phyloP scores from a whole-genome alignment of 1,140 invertebrate species.

The Calliopsis andreniformis region DNA sequence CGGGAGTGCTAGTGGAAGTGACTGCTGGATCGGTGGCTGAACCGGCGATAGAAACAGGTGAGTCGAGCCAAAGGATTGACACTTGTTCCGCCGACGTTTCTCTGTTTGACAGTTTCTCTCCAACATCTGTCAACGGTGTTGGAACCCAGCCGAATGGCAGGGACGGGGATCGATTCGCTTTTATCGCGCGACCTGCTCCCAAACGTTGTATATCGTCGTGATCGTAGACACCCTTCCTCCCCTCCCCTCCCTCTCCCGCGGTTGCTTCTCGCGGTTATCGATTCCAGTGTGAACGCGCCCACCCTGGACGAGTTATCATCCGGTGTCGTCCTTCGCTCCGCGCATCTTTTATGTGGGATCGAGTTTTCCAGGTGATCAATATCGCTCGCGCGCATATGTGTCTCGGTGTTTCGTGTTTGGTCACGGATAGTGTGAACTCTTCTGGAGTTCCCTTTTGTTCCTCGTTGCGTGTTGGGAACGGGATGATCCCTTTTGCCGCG shows the following conservation, averaged over 20 bases:
- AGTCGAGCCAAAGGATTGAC: background rate
- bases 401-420: background rate
- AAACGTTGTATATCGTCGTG: conserved; percentile 44
- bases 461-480: background rate
- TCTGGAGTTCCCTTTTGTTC: too few species aligned
- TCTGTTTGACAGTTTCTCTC: background rate
- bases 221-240: conserved; percentile 43
- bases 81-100: conserved; percentile 2
- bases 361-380: conserved; percentile 27
- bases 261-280: conserved; percentile 61
- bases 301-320: conserved; percentile 52
- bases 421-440: background rate
- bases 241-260: conserved; percentile 52
- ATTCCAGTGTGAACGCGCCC: conserved; percentile 65
- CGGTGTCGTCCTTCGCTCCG: conserved; percentile 18
- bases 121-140: background rate
- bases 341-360: conserved; percentile 30
- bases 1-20: conserved; percentile 4
- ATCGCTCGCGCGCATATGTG: background rate
- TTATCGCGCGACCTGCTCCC: conserved; percentile 32
- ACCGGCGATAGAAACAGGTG: conserved; percentile 26
- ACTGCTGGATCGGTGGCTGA: background rate
- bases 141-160: background rate
- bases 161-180: background rate
- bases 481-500: background rate